Base-by-base conservation (phyloP, 2,888 invertebrate species). In the Epinotia ramella region DNA sequence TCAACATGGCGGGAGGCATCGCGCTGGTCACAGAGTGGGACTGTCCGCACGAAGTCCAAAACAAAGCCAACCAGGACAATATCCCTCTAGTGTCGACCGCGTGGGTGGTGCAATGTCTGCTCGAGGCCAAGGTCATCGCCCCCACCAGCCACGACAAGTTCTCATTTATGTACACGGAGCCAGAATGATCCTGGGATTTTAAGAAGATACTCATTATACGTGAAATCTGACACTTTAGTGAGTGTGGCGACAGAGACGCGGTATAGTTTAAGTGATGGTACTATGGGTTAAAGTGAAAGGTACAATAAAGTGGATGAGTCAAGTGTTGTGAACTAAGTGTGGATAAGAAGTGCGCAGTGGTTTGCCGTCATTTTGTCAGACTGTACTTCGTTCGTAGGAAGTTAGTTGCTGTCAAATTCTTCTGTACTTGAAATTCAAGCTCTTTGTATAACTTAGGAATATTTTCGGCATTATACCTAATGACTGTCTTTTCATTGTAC, bases 21-120 rank as follows among this genome's bases (percentile, higher is more conserved):
- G 95, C 95, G 0, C 89, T 96, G 12, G 93, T 97, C n/a, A 95
- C 96, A 0, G 96, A 96, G 78, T 91, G 88, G 81, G 95, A 95
- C 70, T 96, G 96, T 79, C 95, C 96, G 0, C 91, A 95, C 73
- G 95, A 95, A 82, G 84, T 94, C 0, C 94, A 94, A 67, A 94
- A 94, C 77, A 94, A 93, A 76, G 96, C 96, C 0, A 91, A 93
- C 73, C 91, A 95, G 70, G 95, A 95, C 81, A 94, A 92, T 73
- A 92, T 96, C n/a, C 96, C 97, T 0, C 82, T 97, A 0, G 96
- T 97, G 0, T 96, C 96, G 0, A 95, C 96, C 0, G 95, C 95
- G 2, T 97, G 97, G 97, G 91, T 97, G 0, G 94, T 96, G 5
- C 96, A 97, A 81, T 96, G 96, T 80, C 89, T 97, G 57, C 95